Evolutionary conservation across 2,113 vertebrate species (phyloP), one percentile per base, ranked within the genome.

Genomic region (Ornithorhynchus anatinus): DNA sequence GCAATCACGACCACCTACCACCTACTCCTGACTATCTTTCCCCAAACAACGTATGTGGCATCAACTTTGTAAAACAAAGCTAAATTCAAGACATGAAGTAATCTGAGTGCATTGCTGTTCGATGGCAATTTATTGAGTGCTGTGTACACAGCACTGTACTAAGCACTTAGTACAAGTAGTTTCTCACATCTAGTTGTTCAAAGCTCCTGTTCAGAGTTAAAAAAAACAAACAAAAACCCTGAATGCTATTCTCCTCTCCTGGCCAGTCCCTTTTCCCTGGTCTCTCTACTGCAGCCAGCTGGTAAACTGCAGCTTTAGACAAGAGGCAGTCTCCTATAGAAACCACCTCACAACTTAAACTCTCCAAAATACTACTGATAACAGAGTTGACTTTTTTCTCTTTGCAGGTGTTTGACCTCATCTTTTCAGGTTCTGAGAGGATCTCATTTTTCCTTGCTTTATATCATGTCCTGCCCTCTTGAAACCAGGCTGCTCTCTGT

Each of bases 11-110:
- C n/a, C n/a, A n/a, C n/a, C n/a, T n/a, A n/a, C n/a, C n/a, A n/a
- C n/a, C n/a, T 27, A 8, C 60, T 60, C 72, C 69, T 74, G 23
- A 63, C 20, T 60, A 15, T n/a, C n/a, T n/a, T 75, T 50, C 60
- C 69, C 44, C 23, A 50, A 60, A 57, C 72, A 84, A 72, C 56
- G 39, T 37, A 68, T 6, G 81, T 74, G 42, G n/a, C n/a, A n/a
- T 44, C 62, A 69, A 59, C 20, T 27, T 7, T 36, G 27, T 7
- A 17, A 36, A 7, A 15, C 51, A n/a, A 35, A 33, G 10, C 50
- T 36, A 39, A 31, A 45, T 13, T 63, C 27, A 42, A 33, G 67
- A 27, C 23, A n/a, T 3, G 7, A 43, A 32, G 48, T 42, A 43
- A 14, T n/a, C n/a, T n/a, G n/a, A n/a, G n/a, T n/a, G n/a, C n/a